Evolutionary conservation across 2,888 invertebrate species (phyloP).

Genomic region (Drosophila gaucha): DNA sequence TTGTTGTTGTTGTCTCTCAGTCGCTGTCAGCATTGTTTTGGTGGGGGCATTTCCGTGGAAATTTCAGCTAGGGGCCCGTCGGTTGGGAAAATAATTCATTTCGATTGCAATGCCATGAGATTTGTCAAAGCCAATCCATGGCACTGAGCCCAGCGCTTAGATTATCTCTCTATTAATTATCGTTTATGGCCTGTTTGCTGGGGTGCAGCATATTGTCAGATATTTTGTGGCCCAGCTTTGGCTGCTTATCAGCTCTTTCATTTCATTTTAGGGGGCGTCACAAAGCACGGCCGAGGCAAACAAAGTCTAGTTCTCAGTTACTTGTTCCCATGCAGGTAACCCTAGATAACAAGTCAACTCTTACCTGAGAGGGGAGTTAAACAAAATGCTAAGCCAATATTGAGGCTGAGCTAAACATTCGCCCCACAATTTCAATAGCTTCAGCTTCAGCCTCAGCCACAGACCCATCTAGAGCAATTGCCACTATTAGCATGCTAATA

Average conservation of each 20-base stretch:
- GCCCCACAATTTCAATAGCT: slow-evolving; percentile 18
- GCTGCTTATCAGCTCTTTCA: slow-evolving; percentile 42
- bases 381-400: slow-evolving; percentile 55
- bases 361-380: slow-evolving; percentile 5
- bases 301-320: slow-evolving; percentile 11
- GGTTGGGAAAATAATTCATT: slow-evolving; percentile 76
- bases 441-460: slow-evolving; percentile 14
- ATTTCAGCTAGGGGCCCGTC: slow-evolving; percentile 54
- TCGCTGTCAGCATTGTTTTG: slow-evolving; percentile 53
- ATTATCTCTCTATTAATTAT: slow-evolving; percentile 79
- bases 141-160: slow-evolving; percentile 52
- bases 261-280: slow-evolving; percentile 59
- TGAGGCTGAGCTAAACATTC: slow-evolving; percentile 29
- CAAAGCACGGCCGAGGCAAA: slow-evolving; percentile 42
- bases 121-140: slow-evolving; percentile 62
- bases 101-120: slow-evolving; percentile 64
- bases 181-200: slow-evolving; percentile 72
- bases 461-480: slow-evolving; percentile 40
- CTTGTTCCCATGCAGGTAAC: slow-evolving; percentile 58
- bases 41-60: slow-evolving; percentile 62
- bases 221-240: slow-evolving; percentile 40
- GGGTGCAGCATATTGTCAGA: slow-evolving; percentile 50
- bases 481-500: slow-evolving; percentile 74
- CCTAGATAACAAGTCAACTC: slow-evolving; percentile 43
- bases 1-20: slow-evolving; percentile 37